phyloP scores from a whole-genome alignment of 1,140 invertebrate genomes.

The Rhopalosiphum padi region DNA sequence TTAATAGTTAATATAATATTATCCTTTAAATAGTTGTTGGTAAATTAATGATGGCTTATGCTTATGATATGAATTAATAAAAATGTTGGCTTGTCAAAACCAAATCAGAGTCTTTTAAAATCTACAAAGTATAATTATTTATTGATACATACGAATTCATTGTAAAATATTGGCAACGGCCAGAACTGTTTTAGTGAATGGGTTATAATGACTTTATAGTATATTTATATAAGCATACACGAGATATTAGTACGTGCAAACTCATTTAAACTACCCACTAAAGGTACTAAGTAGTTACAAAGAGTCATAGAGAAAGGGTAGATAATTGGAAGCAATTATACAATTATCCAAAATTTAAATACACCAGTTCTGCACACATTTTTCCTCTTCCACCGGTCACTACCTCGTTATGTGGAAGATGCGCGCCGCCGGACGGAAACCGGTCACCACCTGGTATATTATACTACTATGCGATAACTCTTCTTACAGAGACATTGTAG shows the following conservation, averaged over 20 bases:
- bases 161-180: not conserved
- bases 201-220: not conserved
- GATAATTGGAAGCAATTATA: not conserved
- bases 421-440: no score
- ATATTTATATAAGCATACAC: not conserved
- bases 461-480: not conserved
- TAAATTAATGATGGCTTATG: not conserved
- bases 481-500: not conserved
- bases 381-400: no score
- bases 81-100: not conserved
- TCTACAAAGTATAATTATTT: slow-evolving; percentile 7
- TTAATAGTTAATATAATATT: not conserved
- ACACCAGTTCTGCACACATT: no score
- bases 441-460: no score
- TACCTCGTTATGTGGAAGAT: no score
- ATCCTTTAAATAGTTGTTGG: not conserved
- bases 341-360: no score
- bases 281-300: not conserved
- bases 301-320: not conserved
- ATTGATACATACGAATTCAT: not conserved
- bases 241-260: not conserved
- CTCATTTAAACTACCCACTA: not conserved
- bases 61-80: not conserved
- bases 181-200: not conserved
- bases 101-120: not conserved